Evolutionary conservation across 2,113 vertebrate species (phyloP), one percentile per base, ranked within the genome.

Genomic region (Siphamia tubifer): DNA sequence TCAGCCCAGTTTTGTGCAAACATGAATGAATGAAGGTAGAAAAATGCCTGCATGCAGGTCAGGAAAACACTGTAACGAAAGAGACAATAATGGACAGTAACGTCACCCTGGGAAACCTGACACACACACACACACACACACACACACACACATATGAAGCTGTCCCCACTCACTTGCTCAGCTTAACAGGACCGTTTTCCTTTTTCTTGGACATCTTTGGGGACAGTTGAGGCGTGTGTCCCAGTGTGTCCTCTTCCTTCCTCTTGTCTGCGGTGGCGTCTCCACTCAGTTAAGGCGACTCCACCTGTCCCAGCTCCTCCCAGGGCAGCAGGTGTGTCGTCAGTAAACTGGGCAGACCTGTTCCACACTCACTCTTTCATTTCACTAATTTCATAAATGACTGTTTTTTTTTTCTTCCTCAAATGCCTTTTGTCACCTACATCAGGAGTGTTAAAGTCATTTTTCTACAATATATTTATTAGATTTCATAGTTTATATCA

Each of bases 331-430:
- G 92, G 91, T 89, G 90, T 82, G 87, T 85, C 81, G 1, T 40
- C 66, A 78, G 56, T 13, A 35, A 58, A 45, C 92, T 75, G 84
- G 92, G 74, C 52, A 0, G 69, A 94, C 93, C 91, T 88, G 91
- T 92, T 93, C 58, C 55, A n/a, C 39, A 0, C 28, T 54, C 49
- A 44, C 17, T 7, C 13, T 20, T 8, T 30, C 13, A n/a, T 42
- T 1, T n/a, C n/a, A n/a, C n/a, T n/a, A n/a, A n/a, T n/a, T n/a
- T n/a, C n/a, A n/a, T n/a, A n/a, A n/a, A n/a, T n/a, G 40, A 48
- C 11, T 23, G 15, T 8, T 4, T 4, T 34, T 8, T 21, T 24
- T 17, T 8, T 4, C n/a, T 17, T 8, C 2, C n/a, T n/a, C n/a
- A n/a, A n/a, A n/a, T n/a, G n/a, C n/a, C n/a, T n/a, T n/a, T n/a